Conservation (phyloP, 2,113 vertebrate genomes). For the Limnothrissa miodon region DNA sequence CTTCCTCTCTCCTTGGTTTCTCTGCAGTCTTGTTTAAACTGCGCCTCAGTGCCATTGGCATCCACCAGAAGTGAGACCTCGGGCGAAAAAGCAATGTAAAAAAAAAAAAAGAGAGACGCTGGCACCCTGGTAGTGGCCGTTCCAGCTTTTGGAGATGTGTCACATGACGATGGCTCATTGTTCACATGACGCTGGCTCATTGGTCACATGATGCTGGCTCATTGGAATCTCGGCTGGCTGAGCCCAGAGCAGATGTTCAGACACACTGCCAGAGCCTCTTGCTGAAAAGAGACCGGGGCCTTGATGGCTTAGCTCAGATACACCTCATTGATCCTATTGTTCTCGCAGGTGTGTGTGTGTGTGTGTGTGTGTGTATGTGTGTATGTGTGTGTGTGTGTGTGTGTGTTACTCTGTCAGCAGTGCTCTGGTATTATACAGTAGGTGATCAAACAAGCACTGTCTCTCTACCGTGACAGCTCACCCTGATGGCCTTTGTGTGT, state of each 20-base stretch:
- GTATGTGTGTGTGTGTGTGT: neutral
- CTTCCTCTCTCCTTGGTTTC: neutral
- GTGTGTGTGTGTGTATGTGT: neutral
- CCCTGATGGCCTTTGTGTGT: neutral
- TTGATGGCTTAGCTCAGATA: neutral
- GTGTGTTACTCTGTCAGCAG: neutral
- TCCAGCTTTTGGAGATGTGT: neutral
- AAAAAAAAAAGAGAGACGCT: neutral
- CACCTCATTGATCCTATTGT: neutral
- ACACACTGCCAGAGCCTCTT: neutral
- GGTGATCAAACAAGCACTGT: no score
- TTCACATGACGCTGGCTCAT: no score
- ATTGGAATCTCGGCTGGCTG: neutral
- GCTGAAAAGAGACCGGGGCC: neutral
- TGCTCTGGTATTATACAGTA: no score
- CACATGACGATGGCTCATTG: neutral
- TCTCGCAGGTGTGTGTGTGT: conserved; percentile 7
- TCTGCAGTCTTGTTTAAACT: neutral
- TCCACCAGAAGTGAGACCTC: neutral
- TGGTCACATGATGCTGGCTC: no score
- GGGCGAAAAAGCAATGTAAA: neutral
- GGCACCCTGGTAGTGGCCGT: neutral
- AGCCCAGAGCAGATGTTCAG: neutral
- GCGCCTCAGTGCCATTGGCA: neutral
- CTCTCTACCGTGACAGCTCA: no score